Evolutionary conservation across 2,113 vertebrate species (phyloP), one percentile per base, ranked within the genome.

Genomic region (Pterophyllum scalare): DNA sequence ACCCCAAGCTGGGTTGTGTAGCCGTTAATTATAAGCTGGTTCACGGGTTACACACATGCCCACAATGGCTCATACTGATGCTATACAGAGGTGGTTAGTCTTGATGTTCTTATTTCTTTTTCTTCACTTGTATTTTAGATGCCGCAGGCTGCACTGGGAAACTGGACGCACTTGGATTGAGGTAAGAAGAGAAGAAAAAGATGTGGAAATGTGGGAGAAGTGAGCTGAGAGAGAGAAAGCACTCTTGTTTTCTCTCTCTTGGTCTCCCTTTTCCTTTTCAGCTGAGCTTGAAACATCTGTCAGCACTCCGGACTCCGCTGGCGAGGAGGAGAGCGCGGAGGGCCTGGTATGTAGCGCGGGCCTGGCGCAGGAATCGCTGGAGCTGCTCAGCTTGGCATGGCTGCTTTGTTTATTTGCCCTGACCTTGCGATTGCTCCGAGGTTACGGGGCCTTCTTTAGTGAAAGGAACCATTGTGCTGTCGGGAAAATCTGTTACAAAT

Each of bases 401-500:
- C 95, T 95, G 94, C 95, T 80, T 95, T 99, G 97, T 99, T 99
- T 99, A 98, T 98, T 97, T 97, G 97, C 95, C 97, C 98, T 96
- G 97, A 97, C 96, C 97, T 96, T 88, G 93, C 93, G 91, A 97
- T 97, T 95, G 95, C 96, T 94, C 94, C 91, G 91, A 95, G 90
- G 94, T 97, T 97, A 97, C 95, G 93, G 95, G 95, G 96, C 96
- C 96, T 95, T 93, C 94, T 96, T 93, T 93, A 86, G 93, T 99
- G 97, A 99, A 99, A 98, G 97, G 95, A 96, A 94, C 96, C 97
- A 96, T 99, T 99, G 97, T 99, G 96, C 96, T 97, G 95, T 95
- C 95, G 93, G 96, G 96, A 96, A 97, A 99, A 98, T 97, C 97
- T 98, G 97, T 97, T 99, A 96, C 97, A 98, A 98, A 98, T 99